Percentiles rank a stretch among this genome's conserved stretches.
phyloP scores from a whole-genome alignment of 2,797 vertebrate genomes.

The Arnoldichthys spilopterus region DNA sequence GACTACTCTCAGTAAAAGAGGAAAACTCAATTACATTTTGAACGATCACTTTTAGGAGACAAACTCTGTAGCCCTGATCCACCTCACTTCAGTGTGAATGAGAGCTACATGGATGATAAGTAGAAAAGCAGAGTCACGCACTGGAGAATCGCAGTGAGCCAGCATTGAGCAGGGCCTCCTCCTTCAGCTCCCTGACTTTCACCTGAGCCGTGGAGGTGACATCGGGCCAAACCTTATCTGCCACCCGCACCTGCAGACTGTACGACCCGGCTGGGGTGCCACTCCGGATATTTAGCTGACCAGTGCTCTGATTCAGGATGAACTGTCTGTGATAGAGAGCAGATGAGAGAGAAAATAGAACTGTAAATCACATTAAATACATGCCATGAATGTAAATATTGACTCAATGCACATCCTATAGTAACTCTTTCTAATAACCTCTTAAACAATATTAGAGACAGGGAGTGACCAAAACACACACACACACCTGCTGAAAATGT shows the following conservation, averaged over 20 bases:
- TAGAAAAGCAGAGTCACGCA: constrained; percentile 65
- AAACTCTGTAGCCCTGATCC: not conserved
- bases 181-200: constrained; percentile 79
- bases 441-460: not conserved
- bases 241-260: constrained; percentile 82
- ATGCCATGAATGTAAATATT: not conserved
- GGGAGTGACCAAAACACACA: not conserved
- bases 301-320: constrained; percentile 83
- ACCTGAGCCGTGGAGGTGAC: constrained; percentile 84
- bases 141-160: constrained; percentile 83
- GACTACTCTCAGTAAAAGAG: too few relatives aligned
- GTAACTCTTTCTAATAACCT: not conserved
- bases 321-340: constrained; percentile 76
- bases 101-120: not conserved
- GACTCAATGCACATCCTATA: not conserved
- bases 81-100: not conserved
- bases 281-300: constrained; percentile 83
- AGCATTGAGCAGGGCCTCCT: constrained; percentile 78
- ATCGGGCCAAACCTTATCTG: constrained; percentile 87
- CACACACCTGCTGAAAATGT: too few relatives aligned
- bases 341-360: not conserved
- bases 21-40: too few relatives aligned
- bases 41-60: not conserved
- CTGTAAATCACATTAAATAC: not conserved
- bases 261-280: constrained; percentile 81